A percentile compares a stretch with the other conserved stretches of the same genome.
Conservation (phyloP, 2,113 vertebrate genomes). For the Mus pahari region DNA sequence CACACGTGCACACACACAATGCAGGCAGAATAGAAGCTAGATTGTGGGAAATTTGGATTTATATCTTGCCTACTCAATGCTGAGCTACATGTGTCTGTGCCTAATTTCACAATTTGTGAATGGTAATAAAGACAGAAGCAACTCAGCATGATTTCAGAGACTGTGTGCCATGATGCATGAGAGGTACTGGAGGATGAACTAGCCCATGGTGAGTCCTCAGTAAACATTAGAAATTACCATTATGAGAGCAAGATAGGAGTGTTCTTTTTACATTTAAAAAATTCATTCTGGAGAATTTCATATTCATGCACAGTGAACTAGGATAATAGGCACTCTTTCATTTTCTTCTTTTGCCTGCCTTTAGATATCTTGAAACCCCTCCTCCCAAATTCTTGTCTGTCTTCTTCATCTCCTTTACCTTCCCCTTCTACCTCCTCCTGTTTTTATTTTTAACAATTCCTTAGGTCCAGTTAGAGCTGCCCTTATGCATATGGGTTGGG, state of each 20-base stretch:
- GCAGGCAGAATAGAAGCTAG: neutral
- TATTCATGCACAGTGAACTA: neutral
- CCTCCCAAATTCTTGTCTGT: neutral
- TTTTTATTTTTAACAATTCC: neutral
- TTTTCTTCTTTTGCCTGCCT: neutral
- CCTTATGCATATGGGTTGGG: neutral
- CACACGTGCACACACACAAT: neutral
- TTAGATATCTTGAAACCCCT: too few relatives aligned
- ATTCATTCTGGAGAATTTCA: neutral
- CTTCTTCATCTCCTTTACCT: neutral
- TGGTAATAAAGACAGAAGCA: neutral
- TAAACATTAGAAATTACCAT: neutral
- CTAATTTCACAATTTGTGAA: neutral
- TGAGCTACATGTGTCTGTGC: neutral
- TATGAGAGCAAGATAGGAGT: neutral
- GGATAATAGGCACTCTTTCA: neutral
- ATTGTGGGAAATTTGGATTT: neutral
- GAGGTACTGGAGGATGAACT: neutral
- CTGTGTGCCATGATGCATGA: accelerated
- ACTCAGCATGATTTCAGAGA: neutral
- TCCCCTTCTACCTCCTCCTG: neutral
- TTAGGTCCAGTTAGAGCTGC: neutral
- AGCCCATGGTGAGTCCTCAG: neutral
- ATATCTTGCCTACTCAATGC: neutral
- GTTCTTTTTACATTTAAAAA: neutral